Evolutionary conservation across 2,888 invertebrate genomes (phyloP).

Genomic region (Ellobium chinense): DNA sequence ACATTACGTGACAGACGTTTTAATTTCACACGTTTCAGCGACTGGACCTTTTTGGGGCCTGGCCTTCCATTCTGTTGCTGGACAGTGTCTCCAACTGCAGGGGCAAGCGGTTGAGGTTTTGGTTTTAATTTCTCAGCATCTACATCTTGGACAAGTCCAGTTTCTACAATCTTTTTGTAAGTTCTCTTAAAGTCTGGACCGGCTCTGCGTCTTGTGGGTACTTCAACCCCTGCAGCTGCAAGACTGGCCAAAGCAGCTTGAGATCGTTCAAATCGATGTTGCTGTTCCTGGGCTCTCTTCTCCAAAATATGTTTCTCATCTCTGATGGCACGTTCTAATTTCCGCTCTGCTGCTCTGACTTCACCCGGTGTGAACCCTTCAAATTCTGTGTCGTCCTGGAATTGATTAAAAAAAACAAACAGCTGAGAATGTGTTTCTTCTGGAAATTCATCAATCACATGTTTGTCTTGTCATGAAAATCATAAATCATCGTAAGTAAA

Average conservation of each 20-base stretch:
- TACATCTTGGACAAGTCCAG: conserved; percentile 17
- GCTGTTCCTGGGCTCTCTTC: conserved; percentile 45
- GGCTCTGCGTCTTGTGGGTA: neutral
- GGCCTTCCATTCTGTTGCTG: conserved; percentile 16
- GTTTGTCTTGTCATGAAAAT: too few relatives aligned
- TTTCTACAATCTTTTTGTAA: conserved; percentile 33
- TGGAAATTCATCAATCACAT: too few relatives aligned
- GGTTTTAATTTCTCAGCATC: neutral
- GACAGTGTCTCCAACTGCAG: neutral
- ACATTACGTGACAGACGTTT: conserved; percentile 33
- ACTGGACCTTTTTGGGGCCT: neutral
- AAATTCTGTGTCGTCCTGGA: conserved; percentile 72
- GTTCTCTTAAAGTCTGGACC: conserved; percentile 19
- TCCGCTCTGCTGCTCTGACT: conserved; percentile 53
- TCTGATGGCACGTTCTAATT: conserved; percentile 29
- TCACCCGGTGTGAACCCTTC: conserved; percentile 69
- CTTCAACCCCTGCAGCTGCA: conserved; percentile 19
- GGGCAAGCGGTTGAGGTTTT: neutral
- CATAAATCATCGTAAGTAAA: too few relatives aligned
- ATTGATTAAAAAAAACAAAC: too few relatives aligned
- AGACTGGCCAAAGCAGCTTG: conserved; percentile 25
- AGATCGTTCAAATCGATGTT: conserved; percentile 29
- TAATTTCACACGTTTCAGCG: conserved; percentile 22
- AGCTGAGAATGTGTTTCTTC: too few relatives aligned
- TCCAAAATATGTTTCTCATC: conserved; percentile 54